Evolutionary conservation across 2,113 vertebrate species (phyloP).

Genomic region (Centropristis striata): DNA sequence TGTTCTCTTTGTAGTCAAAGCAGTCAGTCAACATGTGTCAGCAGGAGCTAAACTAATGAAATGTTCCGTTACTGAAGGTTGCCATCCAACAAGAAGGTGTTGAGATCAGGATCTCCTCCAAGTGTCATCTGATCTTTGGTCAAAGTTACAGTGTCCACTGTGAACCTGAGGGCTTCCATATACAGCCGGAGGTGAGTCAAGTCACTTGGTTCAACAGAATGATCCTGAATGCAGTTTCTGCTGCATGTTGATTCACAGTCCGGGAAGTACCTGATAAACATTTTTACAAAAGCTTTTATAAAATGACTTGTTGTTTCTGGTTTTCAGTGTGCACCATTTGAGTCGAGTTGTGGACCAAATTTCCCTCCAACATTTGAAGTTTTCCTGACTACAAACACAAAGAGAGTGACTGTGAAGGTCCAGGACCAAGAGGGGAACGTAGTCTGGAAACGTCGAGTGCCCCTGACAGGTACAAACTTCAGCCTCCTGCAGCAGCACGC

Average conservation of each 20-base stretch:
- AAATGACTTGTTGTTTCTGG: background rate
- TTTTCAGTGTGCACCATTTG: background rate
- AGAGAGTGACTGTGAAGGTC: background rate
- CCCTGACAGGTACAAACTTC: background rate
- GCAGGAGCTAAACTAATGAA: background rate
- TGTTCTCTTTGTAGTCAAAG: no score
- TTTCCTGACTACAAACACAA: background rate
- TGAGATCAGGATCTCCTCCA: background rate
- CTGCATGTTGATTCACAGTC: background rate
- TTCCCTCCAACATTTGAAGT: conserved; percentile 30
- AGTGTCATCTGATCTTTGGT: background rate
- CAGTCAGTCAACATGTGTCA: no score
- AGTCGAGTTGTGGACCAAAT: background rate
- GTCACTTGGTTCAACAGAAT: background rate
- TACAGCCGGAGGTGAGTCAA: conserved; percentile 10
- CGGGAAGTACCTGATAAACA: background rate
- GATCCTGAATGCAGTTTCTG: background rate
- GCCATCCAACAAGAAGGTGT: background rate
- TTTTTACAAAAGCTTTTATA: fast-evolving
- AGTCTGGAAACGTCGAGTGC: background rate
- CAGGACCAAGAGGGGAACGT: background rate
- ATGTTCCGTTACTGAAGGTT: background rate
- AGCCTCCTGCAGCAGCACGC: background rate
- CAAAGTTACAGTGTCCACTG: conserved; percentile 7
- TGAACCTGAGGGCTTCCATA: background rate